These are phyloP conservation scores for Eulacestoma nigropectus DNA, from an alignment of 2,113 vertebrate species.

Conservation along the genomic window DNA sequence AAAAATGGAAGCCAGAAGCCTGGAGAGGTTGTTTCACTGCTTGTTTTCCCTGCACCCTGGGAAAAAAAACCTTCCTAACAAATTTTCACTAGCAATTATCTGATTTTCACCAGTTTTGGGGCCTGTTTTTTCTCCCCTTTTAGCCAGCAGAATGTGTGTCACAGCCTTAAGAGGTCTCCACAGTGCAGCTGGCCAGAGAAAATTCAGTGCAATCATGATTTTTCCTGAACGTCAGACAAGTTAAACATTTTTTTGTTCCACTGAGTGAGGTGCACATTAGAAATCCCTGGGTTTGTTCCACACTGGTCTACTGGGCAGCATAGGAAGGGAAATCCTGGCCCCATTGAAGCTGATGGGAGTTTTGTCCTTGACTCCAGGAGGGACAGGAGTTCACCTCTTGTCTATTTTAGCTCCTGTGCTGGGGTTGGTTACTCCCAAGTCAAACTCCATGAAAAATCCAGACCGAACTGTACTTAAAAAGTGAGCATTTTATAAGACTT, in stretches of 20 bases:
- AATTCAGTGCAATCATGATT: neutral
- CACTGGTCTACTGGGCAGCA: neutral
- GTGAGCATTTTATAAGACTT: conserved; percentile 19
- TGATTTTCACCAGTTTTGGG: neutral
- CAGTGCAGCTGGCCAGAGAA: neutral
- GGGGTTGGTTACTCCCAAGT: neutral
- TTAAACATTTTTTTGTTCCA: neutral
- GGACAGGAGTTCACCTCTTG: neutral
- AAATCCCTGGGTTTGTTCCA: neutral
- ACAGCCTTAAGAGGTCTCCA: neutral
- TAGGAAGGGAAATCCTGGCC: neutral
- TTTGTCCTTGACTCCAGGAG: conserved; percentile 1
- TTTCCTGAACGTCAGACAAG: neutral
- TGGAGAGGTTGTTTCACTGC: neutral
- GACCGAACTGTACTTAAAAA: neutral
- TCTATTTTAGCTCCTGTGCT: neutral
- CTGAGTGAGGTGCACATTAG: neutral
- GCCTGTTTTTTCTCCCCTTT: neutral
- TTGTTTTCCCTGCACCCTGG: neutral
- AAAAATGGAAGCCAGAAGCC: neutral
- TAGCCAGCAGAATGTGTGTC: neutral
- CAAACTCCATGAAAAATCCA: conserved; percentile 27
- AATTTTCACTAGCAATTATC: neutral
- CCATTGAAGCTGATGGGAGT: neutral
- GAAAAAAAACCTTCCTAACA: neutral